Base-by-base conservation (phyloP, 1,140 invertebrate species). In the Atta colombica region DNA sequence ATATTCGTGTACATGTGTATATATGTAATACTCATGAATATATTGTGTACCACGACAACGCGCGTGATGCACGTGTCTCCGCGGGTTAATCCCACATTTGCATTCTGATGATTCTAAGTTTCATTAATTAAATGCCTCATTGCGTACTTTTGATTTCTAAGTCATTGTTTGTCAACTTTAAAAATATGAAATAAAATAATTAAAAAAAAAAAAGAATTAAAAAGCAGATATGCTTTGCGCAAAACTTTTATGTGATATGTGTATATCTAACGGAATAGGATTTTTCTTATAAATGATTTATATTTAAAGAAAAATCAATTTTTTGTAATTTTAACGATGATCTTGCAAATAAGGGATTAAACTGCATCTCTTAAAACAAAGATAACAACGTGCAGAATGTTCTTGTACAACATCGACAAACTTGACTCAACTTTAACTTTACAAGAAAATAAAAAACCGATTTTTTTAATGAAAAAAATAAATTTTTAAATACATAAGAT, bases 1-100 rank as follows among this genome's bases (percentile, higher is more conserved):
- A 85, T 85, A 85, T 85, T 85, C 65, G 71, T 72, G 35, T 85
- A 88, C 69, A 78, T 66, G 74, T 74, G 45, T 86, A 77, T 28
- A 87, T 82, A 66, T 72, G 58, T 82, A 82, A 78, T 77, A 85
- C 63, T 77, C 82, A 85, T 66, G 61, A 55, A 85, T 66, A 75
- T 35, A 35, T 12, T 68, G 35, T 80, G 63, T 51, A 58, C 25
- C 82, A 86, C 58, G 49, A 28, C 69, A 85, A 35, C 21, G 74
- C 86, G 75, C 58, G 61, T 66, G 45, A 85, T 45, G 72, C 72
- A 49, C 61, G 60, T 68, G 35, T 66, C 49, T 39, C 35, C 39
- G 35, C 68, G 69, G 58, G 12, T 51, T 74, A 82, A 82, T 74
- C 68, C 68, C 25, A 49, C 55, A 74, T 82, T 82, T 74, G 68